Percentiles rank a stretch among this genome's conserved stretches.
phyloP scores from a whole-genome alignment of 2,797 vertebrate genomes.

The Buceros bicornis region DNA sequence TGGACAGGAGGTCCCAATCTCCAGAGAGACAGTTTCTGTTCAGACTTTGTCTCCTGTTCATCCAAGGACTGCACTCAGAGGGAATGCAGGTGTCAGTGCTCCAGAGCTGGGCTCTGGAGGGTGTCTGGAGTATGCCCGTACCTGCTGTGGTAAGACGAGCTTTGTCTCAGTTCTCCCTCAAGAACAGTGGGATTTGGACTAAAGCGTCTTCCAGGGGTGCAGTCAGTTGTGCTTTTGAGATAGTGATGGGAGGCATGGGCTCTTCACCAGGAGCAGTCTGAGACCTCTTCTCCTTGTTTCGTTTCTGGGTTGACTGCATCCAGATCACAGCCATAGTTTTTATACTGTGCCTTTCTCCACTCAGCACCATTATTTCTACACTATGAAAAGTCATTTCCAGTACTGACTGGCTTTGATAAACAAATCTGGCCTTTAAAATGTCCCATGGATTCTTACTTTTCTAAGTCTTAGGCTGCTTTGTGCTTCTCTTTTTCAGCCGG shows the following conservation, averaged over 20 bases:
- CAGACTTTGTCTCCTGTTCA: not conserved
- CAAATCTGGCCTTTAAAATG: not conserved
- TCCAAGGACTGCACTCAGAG: not conserved
- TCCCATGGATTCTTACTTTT: not conserved
- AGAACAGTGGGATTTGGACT: not conserved
- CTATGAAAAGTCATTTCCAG: not conserved
- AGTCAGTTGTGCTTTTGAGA: not conserved
- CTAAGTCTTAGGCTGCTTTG: not conserved
- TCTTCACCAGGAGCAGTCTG: not conserved
- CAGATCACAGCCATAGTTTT: not conserved
- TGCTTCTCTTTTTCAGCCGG: not conserved
- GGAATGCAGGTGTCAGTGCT: not conserved
- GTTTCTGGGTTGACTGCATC: not conserved
- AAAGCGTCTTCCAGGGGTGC: rapidly evolving
- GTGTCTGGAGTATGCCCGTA: not conserved
- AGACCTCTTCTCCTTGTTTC: not conserved
- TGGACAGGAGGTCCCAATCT: not conserved
- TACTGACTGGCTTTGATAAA: not conserved
- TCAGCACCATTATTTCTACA: not conserved
- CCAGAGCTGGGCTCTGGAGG: not conserved
- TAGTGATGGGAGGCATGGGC: not conserved
- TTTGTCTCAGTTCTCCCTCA: not conserved
- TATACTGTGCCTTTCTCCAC: not conserved
- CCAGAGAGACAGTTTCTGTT: not conserved
- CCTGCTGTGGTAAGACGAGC: not conserved